A percentile compares a stretch with the other conserved stretches of the same genome.
Conservation (phyloP, 2,797 vertebrate genomes). For the Gallinago solitaria region DNA sequence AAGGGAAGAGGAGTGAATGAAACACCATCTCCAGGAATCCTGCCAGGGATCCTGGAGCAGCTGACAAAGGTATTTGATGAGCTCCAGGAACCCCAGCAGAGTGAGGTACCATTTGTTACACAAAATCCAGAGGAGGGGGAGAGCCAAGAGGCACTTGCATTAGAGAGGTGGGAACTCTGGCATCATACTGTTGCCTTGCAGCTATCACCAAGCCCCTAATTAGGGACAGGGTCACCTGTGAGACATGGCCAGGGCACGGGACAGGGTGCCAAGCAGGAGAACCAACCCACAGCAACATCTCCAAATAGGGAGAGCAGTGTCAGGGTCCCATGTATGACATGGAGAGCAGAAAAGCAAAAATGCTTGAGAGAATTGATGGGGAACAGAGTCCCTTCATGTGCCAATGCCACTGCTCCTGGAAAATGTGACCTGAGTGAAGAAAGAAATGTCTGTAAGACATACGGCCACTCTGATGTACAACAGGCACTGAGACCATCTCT, state of each 20-base stretch:
- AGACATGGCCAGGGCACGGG: fast-evolving
- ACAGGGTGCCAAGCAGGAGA: not conserved
- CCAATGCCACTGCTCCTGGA: not conserved
- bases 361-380: not conserved
- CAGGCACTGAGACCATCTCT: not conserved
- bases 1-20: not conserved
- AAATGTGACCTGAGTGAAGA: not conserved
- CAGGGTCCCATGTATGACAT: not conserved
- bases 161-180: not conserved
- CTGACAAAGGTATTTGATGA: not conserved
- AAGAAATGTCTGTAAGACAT: fast-evolving
- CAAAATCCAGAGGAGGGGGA: not conserved
- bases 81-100: not conserved
- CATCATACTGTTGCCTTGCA: not conserved
- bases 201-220: not conserved
- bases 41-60: not conserved
- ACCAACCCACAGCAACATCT: not conserved
- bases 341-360: not conserved
- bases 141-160: not conserved
- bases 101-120: not conserved
- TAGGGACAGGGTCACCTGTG: not conserved
- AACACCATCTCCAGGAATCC: not conserved
- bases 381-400: not conserved
- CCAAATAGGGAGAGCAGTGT: not conserved
- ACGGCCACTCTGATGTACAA: fast-evolving